These are phyloP conservation scores for Steinernema scapterisci DNA, from an alignment of 2,888 invertebrate genomes.

Conservation along the genomic window DNA sequence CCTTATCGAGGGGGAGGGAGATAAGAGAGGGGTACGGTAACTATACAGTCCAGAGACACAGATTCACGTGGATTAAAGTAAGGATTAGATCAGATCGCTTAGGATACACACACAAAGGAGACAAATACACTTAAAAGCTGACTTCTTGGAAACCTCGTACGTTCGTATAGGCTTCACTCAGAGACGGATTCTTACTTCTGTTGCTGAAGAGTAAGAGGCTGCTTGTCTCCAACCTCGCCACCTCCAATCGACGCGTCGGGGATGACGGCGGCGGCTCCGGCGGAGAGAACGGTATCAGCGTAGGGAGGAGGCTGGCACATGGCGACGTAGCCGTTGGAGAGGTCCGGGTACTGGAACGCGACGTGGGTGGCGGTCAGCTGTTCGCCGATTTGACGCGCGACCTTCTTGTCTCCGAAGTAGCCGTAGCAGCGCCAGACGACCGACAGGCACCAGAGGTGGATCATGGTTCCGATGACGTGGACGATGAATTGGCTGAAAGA, in stretches of 20 bases:
- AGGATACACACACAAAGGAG: no score
- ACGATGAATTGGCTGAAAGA: conserved; percentile 47
- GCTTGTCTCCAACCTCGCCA: not conserved
- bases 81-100: no score
- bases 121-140: no score
- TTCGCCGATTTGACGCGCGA: conserved; percentile 64
- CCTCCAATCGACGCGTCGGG: not conserved
- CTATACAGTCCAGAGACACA: no score
- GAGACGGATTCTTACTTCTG: no score
- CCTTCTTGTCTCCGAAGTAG: conserved; percentile 66
- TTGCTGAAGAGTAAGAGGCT: no score
- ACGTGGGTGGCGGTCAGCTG: conserved; percentile 61
- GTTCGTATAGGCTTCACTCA: no score
- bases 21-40: no score
- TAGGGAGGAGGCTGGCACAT: conserved; percentile 60
- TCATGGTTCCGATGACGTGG: conserved; percentile 59
- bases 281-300: conserved; percentile 41
- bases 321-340: conserved; percentile 39
- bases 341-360: conserved; percentile 63
- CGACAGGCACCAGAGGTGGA: conserved; percentile 65
- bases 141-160: no score
- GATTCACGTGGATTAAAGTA: no score
- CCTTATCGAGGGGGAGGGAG: no score
- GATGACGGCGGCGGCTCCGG: conserved; percentile 27
- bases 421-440: conserved; percentile 66